A percentile compares a stretch with the other conserved stretches of the same genome.
Evolutionary conservation across 1,140 invertebrate species (phyloP).

Genomic region (Hypothenemus hampei): DNA sequence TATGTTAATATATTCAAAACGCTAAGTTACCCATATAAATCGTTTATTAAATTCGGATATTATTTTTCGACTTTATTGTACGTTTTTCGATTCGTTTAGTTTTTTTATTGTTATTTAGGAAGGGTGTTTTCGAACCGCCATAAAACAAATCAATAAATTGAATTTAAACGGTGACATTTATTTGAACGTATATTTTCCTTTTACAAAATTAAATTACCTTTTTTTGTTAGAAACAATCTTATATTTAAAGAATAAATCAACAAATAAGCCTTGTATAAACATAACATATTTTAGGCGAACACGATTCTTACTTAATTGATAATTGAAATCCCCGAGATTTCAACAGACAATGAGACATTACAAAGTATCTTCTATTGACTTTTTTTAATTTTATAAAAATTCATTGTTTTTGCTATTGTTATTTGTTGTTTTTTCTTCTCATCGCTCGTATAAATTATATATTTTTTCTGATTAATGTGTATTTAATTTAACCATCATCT

Average conservation of each 20-base stretch:
- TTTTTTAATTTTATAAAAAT: no score
- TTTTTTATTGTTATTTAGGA: constrained; percentile 15
- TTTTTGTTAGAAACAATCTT: no score
- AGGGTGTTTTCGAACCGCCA: constrained; percentile 9
- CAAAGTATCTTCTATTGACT: no score
- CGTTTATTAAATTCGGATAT: constrained; percentile 25
- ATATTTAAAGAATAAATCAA: no score
- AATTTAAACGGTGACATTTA: constrained; percentile 23
- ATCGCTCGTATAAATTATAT: no score
- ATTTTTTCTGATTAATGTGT: background rate
- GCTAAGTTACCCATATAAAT: constrained; percentile 19
- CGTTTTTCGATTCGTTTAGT: constrained; percentile 24
- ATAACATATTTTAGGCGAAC: no score
- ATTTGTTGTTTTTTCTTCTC: no score
- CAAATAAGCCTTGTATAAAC: no score
- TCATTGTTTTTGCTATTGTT: no score
- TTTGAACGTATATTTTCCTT: constrained; percentile 11
- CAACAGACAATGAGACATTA: no score
- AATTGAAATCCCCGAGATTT: no score
- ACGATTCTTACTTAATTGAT: no score
- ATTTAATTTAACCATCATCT: background rate
- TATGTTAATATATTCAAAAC: constrained; percentile 27
- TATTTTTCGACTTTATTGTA: constrained; percentile 26
- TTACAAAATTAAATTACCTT: background rate
- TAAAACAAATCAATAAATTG: constrained; percentile 14